phyloP scores from a whole-genome alignment of 2,888 invertebrate species.

The Lithophane ornitopus region DNA sequence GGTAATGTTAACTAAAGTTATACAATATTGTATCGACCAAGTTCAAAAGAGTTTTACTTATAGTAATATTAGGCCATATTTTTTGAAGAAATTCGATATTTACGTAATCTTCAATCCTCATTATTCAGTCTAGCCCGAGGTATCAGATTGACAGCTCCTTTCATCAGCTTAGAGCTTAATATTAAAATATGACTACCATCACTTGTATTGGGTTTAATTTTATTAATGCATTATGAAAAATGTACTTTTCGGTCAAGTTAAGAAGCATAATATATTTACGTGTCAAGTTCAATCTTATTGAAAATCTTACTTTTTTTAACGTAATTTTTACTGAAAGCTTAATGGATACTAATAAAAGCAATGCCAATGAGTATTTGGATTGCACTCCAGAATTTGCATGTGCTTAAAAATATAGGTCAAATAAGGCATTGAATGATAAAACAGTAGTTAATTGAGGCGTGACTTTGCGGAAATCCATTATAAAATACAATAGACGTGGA shows the following conservation, averaged over 20 bases:
- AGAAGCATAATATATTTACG: not conserved
- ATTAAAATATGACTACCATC: constrained; percentile 28
- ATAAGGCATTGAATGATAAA: not conserved
- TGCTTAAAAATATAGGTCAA: not conserved
- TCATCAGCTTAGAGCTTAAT: constrained; percentile 29
- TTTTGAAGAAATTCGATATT: constrained; percentile 15
- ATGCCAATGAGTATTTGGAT: not conserved
- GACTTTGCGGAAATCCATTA: too few species aligned
- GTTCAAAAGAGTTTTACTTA: constrained; percentile 6
- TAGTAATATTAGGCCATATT: not conserved
- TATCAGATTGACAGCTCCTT: constrained; percentile 44
- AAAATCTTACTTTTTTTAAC: not conserved
- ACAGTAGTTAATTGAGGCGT: too few species aligned
- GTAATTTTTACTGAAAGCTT: not conserved
- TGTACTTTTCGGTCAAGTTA: not conserved
- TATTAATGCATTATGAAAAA: constrained; percentile 22
- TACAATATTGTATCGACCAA: too few species aligned
- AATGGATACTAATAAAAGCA: not conserved
- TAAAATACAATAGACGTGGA: too few species aligned
- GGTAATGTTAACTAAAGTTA: too few species aligned
- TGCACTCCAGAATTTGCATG: not conserved
- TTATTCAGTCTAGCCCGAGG: constrained; percentile 37
- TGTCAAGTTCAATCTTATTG: constrained; percentile 13
- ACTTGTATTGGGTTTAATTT: constrained; percentile 26
- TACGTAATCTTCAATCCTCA: constrained; percentile 27